phyloP scores from a whole-genome alignment of 2,797 vertebrate genomes.

The Glossophaga mutica region DNA sequence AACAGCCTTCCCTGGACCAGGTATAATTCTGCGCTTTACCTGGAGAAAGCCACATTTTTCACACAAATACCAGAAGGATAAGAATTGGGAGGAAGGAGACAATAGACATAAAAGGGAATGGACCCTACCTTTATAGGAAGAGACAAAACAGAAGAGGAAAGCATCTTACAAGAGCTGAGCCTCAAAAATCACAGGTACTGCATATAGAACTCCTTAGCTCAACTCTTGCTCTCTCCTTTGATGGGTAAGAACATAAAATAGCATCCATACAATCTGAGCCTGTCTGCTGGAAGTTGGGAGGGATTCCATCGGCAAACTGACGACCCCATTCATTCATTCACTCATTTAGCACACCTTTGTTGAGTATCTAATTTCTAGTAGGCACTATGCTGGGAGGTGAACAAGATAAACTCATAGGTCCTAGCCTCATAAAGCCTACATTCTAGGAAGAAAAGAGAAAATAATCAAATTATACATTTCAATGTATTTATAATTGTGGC shows the following conservation, averaged over 20 bases:
- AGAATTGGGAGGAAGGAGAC: background rate
- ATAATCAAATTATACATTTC: background rate
- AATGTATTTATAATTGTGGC: background rate
- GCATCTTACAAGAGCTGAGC: background rate
- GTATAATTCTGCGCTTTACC: background rate
- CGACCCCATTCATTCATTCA: background rate
- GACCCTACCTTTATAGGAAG: background rate
- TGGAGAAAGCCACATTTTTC: constrained; percentile 8
- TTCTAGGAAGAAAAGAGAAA: background rate
- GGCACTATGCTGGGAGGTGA: background rate
- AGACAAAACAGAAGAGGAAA: background rate
- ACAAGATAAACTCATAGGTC: background rate
- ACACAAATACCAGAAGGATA: background rate
- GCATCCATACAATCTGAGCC: background rate
- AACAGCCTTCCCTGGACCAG: background rate
- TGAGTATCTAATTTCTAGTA: background rate
- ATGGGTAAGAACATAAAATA: background rate
- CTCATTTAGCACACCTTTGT: background rate
- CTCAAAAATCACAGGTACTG: background rate
- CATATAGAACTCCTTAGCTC: background rate
- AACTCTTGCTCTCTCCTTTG: background rate
- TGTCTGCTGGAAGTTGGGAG: background rate
- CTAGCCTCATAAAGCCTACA: background rate
- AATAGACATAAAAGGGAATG: background rate
- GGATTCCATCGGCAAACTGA: background rate